phyloP scores from a whole-genome alignment of 2,113 vertebrate genomes.

The Pterocles burchelli region DNA sequence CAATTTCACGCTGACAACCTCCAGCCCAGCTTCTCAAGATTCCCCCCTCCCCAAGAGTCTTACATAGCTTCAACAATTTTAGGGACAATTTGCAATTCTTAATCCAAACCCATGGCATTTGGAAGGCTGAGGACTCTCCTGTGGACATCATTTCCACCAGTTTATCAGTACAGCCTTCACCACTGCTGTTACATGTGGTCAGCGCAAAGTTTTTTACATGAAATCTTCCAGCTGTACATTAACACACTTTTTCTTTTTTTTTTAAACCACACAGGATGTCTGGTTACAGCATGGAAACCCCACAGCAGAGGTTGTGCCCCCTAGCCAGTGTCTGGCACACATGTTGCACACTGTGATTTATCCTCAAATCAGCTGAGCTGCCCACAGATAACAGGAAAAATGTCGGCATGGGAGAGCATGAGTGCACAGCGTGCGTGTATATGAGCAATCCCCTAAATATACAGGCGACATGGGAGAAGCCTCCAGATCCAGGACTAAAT shows the following conservation, averaged over 20 bases:
- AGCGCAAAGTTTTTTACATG: neutral
- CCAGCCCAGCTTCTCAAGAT: neutral
- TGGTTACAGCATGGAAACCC: neutral
- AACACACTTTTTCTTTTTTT: neutral
- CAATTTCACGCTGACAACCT: neutral
- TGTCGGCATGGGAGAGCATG: neutral
- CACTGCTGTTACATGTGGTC: accelerated
- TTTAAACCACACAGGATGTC: neutral
- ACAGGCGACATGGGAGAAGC: neutral
- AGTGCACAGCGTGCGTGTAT: neutral
- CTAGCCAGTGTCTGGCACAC: accelerated
- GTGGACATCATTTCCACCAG: neutral
- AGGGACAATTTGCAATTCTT: neutral
- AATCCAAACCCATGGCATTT: accelerated
- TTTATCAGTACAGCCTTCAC: neutral
- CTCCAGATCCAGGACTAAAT: constrained; percentile 42
- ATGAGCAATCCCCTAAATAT: constrained; percentile 18
- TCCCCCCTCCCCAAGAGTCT: accelerated
- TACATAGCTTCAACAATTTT: neutral
- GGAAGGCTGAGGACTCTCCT: neutral
- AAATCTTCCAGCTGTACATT: accelerated
- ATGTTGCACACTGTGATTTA: neutral
- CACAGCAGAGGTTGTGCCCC: neutral
- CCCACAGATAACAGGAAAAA: neutral
- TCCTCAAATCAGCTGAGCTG: neutral